Evolutionary conservation across 2,888 invertebrate species (phyloP).

Genomic region (Athalia circularis): DNA sequence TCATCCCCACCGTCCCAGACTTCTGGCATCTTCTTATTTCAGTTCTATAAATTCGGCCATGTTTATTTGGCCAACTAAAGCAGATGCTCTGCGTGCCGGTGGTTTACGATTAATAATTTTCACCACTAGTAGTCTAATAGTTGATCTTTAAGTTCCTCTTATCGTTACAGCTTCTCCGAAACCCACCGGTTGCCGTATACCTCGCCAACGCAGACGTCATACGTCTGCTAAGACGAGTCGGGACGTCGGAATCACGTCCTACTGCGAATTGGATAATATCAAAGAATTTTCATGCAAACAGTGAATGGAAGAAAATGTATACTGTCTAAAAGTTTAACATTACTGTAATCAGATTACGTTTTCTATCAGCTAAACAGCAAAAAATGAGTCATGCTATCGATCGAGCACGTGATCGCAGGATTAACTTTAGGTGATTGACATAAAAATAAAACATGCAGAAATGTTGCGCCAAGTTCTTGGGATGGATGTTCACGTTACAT

Average conservation of each 20-base stretch:
- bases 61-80: slow-evolving; percentile 57
- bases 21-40: slow-evolving; percentile 48
- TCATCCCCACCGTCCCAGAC: slow-evolving; percentile 27
- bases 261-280: not conserved
- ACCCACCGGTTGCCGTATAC: not conserved
- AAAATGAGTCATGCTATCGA: no score
- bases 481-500: not conserved
- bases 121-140: not conserved
- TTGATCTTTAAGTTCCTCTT: not conserved
- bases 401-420: no score
- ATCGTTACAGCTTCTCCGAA: not conserved
- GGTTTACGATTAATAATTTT: slow-evolving; percentile 46
- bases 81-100: slow-evolving; percentile 44
- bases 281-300: no score
- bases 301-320: no score
- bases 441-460: no score
- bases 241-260: not conserved
- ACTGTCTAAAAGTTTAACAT: no score
- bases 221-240: not conserved
- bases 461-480: not conserved
- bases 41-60: slow-evolving; percentile 59
- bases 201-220: no score
- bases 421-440: no score
- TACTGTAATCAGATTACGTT: no score
- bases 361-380: no score